Base-by-base conservation (phyloP, 2,113 vertebrate genomes). In the Sander vitreus region DNA sequence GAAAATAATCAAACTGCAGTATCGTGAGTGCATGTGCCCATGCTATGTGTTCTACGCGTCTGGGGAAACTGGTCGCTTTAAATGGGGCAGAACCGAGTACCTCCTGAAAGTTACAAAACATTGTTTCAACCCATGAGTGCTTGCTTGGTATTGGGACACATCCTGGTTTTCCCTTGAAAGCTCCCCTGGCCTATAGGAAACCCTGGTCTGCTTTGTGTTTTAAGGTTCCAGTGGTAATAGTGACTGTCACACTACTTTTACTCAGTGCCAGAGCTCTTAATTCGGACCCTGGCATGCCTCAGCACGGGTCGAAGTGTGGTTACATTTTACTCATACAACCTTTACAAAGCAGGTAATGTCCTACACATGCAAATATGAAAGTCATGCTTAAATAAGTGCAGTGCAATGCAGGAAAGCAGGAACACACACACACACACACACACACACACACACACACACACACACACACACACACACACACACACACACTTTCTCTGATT, bases 181-280 rank as follows among this genome's bases (percentile, higher is more conserved):
- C 73, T 81, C 66, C 73, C 55, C 45, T 27, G 70, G 57, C 79
- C 67, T 66, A 57, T 58, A 81, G 68, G 53, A 90, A 77, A 83
- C 70, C 66, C 64, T 39, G 70, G 78, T 79, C 93, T 95, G 93
- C 88, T 91, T 88, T 91, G 86, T 93, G 90, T 94, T 92, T 73
- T 67, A 70, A 43, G 85, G 76, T 76, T 68, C 78, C 76, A 60
- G 80, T 87, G 78, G 70, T 93, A 92, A 94, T 91, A 47, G 79
- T 70, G 87, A 77, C 83, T 92, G 93, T 95, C 93, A 93, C 86
- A 67, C 79, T 84, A 59, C 88, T 94, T 90, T 92, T 50, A 79
- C 69, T 66, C 65, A 33, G 80, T 55, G 79, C 91, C 93, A 92
- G 89, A 71, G 65, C 81, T 88, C 64, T 82, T 45, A 59, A 78